A percentile compares a stretch with the other conserved stretches of the same genome.
Evolutionary conservation across 2,797 vertebrate species (phyloP).

Genomic region (Ispidina lecontei): DNA sequence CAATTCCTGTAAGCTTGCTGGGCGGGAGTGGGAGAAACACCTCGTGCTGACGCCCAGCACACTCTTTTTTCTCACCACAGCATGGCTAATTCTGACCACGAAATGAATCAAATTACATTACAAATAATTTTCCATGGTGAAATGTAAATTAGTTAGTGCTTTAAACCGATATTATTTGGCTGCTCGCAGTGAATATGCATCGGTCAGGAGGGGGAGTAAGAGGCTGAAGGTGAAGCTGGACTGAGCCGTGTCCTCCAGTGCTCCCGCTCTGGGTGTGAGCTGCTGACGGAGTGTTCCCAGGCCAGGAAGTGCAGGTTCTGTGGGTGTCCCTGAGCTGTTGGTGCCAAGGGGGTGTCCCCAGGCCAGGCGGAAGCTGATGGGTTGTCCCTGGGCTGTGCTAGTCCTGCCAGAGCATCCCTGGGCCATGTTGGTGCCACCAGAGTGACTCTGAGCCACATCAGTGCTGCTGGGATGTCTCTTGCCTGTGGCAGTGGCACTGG

Average conservation of each 20-base stretch:
- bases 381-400: background rate
- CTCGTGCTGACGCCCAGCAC: fast-evolving
- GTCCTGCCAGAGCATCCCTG: background rate
- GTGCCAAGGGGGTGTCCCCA: background rate
- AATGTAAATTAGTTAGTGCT: background rate
- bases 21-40: background rate
- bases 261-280: background rate
- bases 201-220: background rate
- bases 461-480: background rate
- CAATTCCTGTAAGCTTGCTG: background rate
- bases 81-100: background rate
- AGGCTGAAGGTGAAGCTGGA: background rate
- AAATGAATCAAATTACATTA: background rate
- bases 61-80: fast-evolving
- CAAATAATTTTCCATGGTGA: background rate
- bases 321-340: background rate
- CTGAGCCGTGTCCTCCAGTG: fast-evolving
- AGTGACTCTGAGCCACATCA: fast-evolving
- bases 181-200: background rate
- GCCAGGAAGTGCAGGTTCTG: no score
- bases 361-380: background rate
- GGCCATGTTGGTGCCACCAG: fast-evolving
- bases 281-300: fast-evolving
- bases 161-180: background rate
- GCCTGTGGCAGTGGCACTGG: background rate